phyloP scores from a whole-genome alignment of 2,888 invertebrate species.

The Brassicogethes aeneus region DNA sequence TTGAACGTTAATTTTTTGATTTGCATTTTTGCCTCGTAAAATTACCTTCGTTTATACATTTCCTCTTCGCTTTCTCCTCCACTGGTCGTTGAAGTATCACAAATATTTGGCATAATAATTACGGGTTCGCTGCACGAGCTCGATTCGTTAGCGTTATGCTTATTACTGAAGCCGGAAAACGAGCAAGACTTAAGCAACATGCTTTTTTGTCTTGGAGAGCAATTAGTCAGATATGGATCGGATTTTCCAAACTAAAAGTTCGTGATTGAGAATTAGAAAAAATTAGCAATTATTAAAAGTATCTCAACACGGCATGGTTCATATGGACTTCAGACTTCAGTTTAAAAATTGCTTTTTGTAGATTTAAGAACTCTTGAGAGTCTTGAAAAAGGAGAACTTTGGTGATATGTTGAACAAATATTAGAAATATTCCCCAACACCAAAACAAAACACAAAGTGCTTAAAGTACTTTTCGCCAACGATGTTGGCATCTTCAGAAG shows the following conservation, averaged over 20 bases:
- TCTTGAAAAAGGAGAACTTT: too few species aligned
- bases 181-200: constrained; percentile 62
- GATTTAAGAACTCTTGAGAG: too few species aligned
- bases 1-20: neutral
- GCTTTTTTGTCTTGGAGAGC: constrained; percentile 19
- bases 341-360: too few species aligned
- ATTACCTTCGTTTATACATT: constrained; percentile 25
- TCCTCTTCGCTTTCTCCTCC: constrained; percentile 64
- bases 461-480: too few species aligned
- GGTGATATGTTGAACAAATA: too few species aligned
- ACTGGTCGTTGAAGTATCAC: constrained; percentile 53
- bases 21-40: neutral
- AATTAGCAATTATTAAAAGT: too few species aligned
- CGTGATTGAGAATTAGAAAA: too few species aligned
- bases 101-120: constrained; percentile 29
- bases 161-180: constrained; percentile 55
- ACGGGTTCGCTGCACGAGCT: neutral
- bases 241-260: constrained; percentile 27
- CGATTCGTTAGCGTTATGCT: constrained; percentile 13
- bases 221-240: constrained; percentile 22
- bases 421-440: too few species aligned
- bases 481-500: too few species aligned
- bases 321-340: too few species aligned
- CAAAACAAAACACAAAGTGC: too few species aligned
- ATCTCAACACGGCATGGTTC: too few species aligned